Evolutionary conservation across 2,113 vertebrate species (phyloP).

Genomic region (Sinocyclocheilus anophthalmus): DNA sequence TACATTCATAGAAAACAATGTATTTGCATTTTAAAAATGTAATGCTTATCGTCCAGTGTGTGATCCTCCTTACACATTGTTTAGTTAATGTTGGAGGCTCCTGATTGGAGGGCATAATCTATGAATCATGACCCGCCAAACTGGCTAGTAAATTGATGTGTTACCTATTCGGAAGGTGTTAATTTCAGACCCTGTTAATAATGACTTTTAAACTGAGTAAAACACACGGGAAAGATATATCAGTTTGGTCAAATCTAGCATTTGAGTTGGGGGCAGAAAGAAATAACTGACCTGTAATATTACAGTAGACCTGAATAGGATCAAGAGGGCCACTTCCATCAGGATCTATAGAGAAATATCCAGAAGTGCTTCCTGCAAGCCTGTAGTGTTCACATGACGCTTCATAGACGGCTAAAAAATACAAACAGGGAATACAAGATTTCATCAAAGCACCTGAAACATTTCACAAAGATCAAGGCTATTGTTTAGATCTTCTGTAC

Average conservation of each 20-base stretch:
- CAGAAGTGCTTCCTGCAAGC: slow-evolving; percentile 86
- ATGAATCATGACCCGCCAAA: background rate
- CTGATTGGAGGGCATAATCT: background rate
- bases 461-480: slow-evolving; percentile 25
- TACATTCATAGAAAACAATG: too few relatives aligned
- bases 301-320: slow-evolving; percentile 89
- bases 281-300: slow-evolving; percentile 87
- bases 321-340: slow-evolving; percentile 91
- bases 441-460: slow-evolving; percentile 12
- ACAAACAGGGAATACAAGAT: background rate
- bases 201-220: background rate
- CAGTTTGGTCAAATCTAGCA: background rate
- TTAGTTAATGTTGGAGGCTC: background rate
- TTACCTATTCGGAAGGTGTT: background rate
- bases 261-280: background rate
- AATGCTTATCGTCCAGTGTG: background rate
- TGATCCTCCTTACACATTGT: background rate
- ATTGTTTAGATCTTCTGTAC: background rate
- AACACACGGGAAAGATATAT: background rate
- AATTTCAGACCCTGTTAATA: too few relatives aligned
- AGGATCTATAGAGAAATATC: slow-evolving; percentile 90
- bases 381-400: slow-evolving; percentile 92
- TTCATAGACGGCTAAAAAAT: slow-evolving; percentile 85
- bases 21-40: background rate
- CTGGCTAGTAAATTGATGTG: background rate